These are phyloP conservation scores for Plecturocebus donacophilus DNA, from an alignment of 2,113 vertebrate species.

Conservation along the genomic window DNA sequence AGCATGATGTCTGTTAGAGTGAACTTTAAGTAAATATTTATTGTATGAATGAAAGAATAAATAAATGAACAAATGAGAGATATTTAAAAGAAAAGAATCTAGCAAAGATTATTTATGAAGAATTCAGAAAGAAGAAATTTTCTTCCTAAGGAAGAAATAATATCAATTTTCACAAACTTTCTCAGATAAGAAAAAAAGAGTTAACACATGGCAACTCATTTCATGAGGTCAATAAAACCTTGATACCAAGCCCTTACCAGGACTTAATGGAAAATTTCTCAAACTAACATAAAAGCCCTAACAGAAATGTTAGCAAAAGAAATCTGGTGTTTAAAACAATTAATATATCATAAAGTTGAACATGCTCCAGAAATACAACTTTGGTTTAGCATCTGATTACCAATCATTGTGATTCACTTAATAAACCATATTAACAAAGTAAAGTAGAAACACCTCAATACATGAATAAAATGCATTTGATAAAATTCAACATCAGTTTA, in stretches of 20 bases:
- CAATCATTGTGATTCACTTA: background rate
- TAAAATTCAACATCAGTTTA: background rate
- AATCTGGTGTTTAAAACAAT: background rate
- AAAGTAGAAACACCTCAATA: background rate
- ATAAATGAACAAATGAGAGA: background rate
- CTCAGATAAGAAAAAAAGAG: background rate
- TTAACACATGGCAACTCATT: background rate
- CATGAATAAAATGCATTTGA: background rate
- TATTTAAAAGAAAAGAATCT: background rate
- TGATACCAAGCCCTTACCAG: background rate
- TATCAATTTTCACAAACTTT: background rate
- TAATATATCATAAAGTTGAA: background rate
- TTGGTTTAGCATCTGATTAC: background rate
- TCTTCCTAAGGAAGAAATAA: background rate
- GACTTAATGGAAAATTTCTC: background rate
- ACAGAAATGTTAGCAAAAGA: background rate
- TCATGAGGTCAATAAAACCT: background rate
- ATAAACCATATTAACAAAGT: slow-evolving; percentile 5
- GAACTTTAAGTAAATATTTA: background rate
- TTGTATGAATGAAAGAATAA: background rate
- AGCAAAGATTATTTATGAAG: background rate
- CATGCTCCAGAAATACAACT: background rate
- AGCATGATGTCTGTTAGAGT: background rate
- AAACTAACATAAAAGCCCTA: background rate
- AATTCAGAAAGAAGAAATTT: background rate